phyloP scores from a whole-genome alignment of 2,113 vertebrate genomes.

The Cyanoderma ruficeps region DNA sequence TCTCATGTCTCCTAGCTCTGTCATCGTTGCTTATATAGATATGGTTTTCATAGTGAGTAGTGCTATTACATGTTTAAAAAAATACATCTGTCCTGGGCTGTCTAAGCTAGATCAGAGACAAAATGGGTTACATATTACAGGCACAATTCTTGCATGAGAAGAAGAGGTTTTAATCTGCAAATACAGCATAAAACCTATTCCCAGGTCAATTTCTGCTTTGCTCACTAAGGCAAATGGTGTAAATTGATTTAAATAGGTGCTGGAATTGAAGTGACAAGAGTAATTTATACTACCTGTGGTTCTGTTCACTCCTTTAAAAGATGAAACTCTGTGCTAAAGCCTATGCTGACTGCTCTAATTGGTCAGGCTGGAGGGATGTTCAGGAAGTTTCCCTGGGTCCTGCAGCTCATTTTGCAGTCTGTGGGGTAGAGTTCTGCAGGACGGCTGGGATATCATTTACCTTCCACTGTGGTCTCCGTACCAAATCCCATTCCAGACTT shows the following conservation, averaged over 20 bases:
- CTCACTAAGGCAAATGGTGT: conserved; percentile 12
- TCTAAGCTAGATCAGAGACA: not conserved
- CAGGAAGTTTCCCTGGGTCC: not conserved
- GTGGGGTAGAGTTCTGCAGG: not conserved
- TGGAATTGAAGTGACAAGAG: conserved; percentile 59
- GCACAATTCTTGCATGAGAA: not conserved
- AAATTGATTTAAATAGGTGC: conserved; percentile 49
- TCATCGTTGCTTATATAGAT: not conserved
- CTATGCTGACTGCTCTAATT: not conserved
- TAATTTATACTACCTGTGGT: conserved; percentile 46
- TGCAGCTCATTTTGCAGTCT: not conserved
- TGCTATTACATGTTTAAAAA: not conserved
- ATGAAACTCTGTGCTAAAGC: not conserved
- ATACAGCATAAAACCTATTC: not conserved
- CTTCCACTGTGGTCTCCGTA: not conserved
- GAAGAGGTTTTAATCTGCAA: conserved; percentile 8
- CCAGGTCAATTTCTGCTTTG: conserved; percentile 15
- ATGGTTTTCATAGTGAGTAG: not conserved
- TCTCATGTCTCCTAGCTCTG: not conserved
- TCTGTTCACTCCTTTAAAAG: not conserved
- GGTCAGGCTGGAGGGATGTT: not conserved
- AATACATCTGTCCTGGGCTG: not conserved
- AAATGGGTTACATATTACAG: not conserved
- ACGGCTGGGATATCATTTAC: not conserved
- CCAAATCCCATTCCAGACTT: not conserved